Conservation (phyloP, 2,797 vertebrate species). For the Meriones psammophilus region DNA sequence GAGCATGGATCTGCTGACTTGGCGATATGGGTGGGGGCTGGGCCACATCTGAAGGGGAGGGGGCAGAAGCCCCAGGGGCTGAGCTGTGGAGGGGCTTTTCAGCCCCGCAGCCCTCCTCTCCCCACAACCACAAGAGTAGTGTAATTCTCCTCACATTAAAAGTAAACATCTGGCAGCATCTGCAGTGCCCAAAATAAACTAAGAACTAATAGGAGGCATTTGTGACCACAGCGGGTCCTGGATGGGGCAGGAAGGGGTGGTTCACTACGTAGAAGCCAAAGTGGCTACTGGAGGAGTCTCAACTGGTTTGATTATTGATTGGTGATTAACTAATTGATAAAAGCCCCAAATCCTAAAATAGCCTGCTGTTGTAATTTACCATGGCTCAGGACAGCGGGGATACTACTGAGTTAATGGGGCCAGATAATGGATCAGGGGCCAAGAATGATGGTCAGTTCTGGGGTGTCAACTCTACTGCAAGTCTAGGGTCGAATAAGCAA, state of each 20-base stretch:
- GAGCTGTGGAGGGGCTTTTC: slow-evolving; percentile 64
- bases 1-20: slow-evolving; percentile 75
- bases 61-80: slow-evolving; percentile 48
- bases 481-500: background rate
- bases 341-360: background rate
- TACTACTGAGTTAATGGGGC: background rate
- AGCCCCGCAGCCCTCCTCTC: background rate
- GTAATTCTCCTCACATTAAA: slow-evolving; percentile 73
- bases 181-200: slow-evolving; percentile 66
- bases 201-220: slow-evolving; percentile 73
- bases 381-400: background rate
- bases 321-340: slow-evolving; percentile 31
- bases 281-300: slow-evolving; percentile 54
- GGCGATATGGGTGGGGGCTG: slow-evolving; percentile 56
- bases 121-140: slow-evolving; percentile 51
- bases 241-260: background rate
- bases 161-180: slow-evolving; percentile 75
- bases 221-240: slow-evolving; percentile 62
- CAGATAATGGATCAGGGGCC: background rate
- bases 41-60: slow-evolving; percentile 73
- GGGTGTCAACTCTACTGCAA: background rate
- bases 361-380: background rate
- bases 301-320: slow-evolving; percentile 58
- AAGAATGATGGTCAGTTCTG: background rate
- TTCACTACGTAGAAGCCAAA: background rate